Evolutionary conservation across 2,888 invertebrate species (phyloP).

Genomic region (Prionchulus punctatus): DNA sequence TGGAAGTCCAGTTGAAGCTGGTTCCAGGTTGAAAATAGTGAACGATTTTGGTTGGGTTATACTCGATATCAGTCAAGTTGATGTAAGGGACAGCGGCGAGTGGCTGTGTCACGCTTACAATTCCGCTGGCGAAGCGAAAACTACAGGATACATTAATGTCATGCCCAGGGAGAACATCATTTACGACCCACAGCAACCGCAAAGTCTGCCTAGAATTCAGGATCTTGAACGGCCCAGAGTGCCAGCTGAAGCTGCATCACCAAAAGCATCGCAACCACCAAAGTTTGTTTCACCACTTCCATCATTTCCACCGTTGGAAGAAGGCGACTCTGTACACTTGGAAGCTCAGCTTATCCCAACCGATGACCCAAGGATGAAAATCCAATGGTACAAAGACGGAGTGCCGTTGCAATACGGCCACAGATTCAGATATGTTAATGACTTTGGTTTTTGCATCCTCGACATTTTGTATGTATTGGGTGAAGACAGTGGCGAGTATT

Average conservation of each 20-base stretch:
- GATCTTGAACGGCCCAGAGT: constrained; percentile 12
- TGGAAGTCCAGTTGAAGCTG: constrained; percentile 59
- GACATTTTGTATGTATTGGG: constrained; percentile 84
- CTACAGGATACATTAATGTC: constrained; percentile 32
- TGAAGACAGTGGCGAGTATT: constrained; percentile 77
- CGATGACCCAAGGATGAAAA: constrained; percentile 38
- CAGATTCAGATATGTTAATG: constrained; percentile 77
- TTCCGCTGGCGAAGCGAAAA: constrained; percentile 81
- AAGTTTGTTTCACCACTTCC: constrained; percentile 69
- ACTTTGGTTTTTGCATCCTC: constrained; percentile 75
- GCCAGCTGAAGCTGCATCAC: constrained; percentile 16
- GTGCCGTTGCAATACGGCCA: constrained; percentile 63
- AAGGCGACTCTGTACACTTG: constrained; percentile 79
- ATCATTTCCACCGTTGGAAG: constrained; percentile 59
- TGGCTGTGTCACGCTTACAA: constrained; percentile 73
- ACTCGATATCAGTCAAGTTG: constrained; percentile 44
- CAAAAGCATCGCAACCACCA: constrained; percentile 44
- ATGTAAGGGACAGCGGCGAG: constrained; percentile 61
- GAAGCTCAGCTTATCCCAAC: constrained; percentile 52
- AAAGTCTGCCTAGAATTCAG: constrained; percentile 60
- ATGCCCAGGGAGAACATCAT: constrained; percentile 45
- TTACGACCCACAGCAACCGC: constrained; percentile 72
- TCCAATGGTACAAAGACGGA: constrained; percentile 60
- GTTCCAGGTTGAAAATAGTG: constrained; percentile 72
- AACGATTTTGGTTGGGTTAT: constrained; percentile 91